Evolutionary conservation across 2,797 vertebrate species (phyloP).

Genomic region (Carcharodon carcharias): DNA sequence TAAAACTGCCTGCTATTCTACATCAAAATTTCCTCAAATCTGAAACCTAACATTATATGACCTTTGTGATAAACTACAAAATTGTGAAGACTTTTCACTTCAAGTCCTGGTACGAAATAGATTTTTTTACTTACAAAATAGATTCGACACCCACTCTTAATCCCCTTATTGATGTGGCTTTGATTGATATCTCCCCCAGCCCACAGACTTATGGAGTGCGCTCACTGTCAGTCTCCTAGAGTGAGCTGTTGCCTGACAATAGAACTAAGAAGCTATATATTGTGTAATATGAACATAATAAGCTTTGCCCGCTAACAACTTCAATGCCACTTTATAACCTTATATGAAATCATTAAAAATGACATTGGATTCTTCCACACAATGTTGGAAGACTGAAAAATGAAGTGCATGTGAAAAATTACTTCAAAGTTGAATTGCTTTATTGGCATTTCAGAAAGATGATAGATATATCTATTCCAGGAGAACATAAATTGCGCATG

Average conservation of each 20-base stretch:
- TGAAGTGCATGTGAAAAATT: background rate
- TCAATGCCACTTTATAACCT: background rate
- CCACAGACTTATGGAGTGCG: background rate
- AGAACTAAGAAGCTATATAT: background rate
- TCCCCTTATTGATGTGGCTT: background rate
- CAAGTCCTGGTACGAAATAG: background rate
- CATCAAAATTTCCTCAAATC: background rate
- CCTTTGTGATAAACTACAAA: background rate
- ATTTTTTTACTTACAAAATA: background rate
- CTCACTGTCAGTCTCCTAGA: background rate
- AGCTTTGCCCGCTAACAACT: background rate
- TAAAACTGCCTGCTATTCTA: background rate
- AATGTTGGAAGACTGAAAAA: background rate
- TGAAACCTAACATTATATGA: background rate
- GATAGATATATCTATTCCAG: background rate
- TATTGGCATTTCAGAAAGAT: conserved; percentile 19
- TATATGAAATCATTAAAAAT: background rate
- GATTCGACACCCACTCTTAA: background rate
- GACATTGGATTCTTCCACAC: background rate
- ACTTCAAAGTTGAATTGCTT: background rate
- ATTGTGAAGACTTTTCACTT: background rate
- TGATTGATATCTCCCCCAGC: background rate
- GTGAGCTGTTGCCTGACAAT: background rate
- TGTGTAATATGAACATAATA: background rate
- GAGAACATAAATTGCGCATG: background rate